phyloP scores from a whole-genome alignment of 2,888 invertebrate species.

The Noctua fimbriata region DNA sequence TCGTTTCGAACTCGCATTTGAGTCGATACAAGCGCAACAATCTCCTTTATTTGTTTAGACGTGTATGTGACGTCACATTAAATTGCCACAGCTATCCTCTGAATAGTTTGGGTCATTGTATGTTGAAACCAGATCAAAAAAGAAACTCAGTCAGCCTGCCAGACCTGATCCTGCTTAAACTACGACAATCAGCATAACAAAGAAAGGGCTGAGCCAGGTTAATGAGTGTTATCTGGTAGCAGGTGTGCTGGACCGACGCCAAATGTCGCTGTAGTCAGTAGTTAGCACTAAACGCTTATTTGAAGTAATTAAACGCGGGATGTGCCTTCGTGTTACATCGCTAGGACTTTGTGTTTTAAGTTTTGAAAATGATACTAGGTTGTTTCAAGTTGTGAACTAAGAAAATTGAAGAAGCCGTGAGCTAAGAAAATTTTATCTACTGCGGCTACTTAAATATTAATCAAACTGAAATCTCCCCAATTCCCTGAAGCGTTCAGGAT shows the following conservation, averaged over 20 bases:
- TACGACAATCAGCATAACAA: slow-evolving; percentile 57
- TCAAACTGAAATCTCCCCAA: background rate
- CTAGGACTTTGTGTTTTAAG: background rate
- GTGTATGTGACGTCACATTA: too few relatives aligned
- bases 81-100: too few relatives aligned
- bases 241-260: slow-evolving; percentile 69
- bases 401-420: too few relatives aligned
- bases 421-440: background rate
- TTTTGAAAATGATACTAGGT: background rate
- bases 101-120: too few relatives aligned
- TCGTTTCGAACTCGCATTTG: too few relatives aligned
- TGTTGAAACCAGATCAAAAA: too few relatives aligned
- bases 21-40: too few relatives aligned
- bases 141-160: too few relatives aligned
- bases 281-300: slow-evolving; percentile 1
- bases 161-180: background rate
- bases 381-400: background rate
- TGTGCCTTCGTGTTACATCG: background rate
- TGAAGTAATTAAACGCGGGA: slow-evolving; percentile 15
- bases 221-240: slow-evolving; percentile 25
- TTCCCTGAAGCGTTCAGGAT: background rate
- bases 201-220: background rate
- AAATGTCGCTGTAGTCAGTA: slow-evolving; percentile 44
- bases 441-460: background rate
- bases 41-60: too few relatives aligned